These are phyloP conservation scores for Mus caroli DNA, from an alignment of 2,797 vertebrate species.

Conservation along the genomic window DNA sequence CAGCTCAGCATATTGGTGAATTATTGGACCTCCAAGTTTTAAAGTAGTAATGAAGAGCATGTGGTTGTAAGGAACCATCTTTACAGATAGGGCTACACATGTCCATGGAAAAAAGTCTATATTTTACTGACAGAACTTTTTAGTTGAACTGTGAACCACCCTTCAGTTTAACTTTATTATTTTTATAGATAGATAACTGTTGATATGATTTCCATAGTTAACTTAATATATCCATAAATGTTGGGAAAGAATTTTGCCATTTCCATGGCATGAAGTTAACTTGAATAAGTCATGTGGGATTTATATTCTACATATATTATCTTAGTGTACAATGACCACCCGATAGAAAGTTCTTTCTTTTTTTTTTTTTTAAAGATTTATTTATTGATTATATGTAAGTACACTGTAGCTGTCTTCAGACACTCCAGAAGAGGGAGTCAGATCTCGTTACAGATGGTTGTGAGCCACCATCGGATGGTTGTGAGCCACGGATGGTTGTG, in stretches of 20 bases:
- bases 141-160: neutral
- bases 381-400: no score
- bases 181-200: neutral
- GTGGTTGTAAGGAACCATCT: slow-evolving; percentile 13
- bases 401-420: no score
- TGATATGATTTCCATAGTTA: slow-evolving; percentile 15
- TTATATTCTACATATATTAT: slow-evolving; percentile 35
- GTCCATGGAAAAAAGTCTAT: slow-evolving; percentile 35
- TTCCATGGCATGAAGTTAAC: slow-evolving; percentile 7
- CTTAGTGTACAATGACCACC: neutral
- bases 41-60: slow-evolving; percentile 32
- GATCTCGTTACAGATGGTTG: no score
- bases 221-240: slow-evolving; percentile 21
- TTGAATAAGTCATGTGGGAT: neutral
- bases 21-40: slow-evolving; percentile 58
- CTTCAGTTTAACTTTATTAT: slow-evolving; percentile 24
- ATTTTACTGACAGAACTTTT: slow-evolving; percentile 25
- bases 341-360: slow-evolving; percentile 30
- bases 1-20: slow-evolving; percentile 54
- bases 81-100: slow-evolving; percentile 61
- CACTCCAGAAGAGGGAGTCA: no score
- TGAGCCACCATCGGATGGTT: no score
- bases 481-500: no score
- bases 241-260: slow-evolving; percentile 21
- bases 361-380: no score